A percentile compares a stretch with the other conserved stretches of the same genome.
Conservation (phyloP, 2,888 invertebrate genomes). For the Synergus japonicus region DNA sequence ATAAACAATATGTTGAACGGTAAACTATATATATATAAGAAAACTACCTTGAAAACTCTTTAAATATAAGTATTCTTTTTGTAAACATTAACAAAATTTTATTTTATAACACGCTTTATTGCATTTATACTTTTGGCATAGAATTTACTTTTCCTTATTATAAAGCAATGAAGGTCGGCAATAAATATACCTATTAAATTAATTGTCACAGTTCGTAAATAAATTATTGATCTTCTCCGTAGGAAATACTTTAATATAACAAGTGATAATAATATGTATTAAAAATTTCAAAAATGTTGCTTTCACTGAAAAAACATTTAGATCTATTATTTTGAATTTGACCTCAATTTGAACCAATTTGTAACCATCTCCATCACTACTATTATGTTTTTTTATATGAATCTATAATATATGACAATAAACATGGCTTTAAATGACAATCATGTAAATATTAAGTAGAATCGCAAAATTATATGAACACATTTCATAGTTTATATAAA, state of each 20-base stretch:
- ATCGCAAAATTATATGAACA: neutral
- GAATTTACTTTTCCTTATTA: too few species aligned
- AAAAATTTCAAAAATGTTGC: neutral
- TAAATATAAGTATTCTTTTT: neutral
- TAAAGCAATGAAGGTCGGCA: neutral
- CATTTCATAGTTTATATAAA: neutral
- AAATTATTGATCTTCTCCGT: conserved; percentile 1
- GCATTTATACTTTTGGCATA: too few species aligned
- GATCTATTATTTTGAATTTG: neutral
- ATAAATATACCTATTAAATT: neutral
- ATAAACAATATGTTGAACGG: neutral
- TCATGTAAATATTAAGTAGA: neutral
- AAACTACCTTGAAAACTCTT: neutral
- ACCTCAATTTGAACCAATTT: too few species aligned
- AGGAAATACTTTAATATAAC: too few species aligned
- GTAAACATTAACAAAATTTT: neutral
- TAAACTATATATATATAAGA: neutral
- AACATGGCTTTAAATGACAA: neutral
- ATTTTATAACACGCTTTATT: too few species aligned
- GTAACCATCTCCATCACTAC: too few species aligned
- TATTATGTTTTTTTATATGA: too few species aligned
- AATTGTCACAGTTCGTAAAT: neutral
- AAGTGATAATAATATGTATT: neutral
- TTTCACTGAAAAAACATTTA: neutral
- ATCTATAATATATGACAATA: too few species aligned